phyloP scores from a whole-genome alignment of 2,113 vertebrate species.

The Ranitomeya variabilis region DNA sequence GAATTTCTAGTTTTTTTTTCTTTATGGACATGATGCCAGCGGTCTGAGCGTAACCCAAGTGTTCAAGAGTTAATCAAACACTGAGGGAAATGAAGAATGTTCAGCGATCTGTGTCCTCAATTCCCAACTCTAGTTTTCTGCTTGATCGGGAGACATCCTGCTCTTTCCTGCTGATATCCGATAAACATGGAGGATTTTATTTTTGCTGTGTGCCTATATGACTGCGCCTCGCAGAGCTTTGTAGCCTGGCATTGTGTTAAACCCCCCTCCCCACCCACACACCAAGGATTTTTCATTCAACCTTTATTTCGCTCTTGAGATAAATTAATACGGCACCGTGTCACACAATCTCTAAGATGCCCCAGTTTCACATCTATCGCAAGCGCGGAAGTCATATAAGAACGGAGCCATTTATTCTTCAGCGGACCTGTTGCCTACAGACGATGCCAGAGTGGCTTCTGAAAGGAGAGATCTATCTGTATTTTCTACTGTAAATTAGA shows the following conservation, averaged over 20 bases:
- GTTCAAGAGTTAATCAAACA: constrained; percentile 50
- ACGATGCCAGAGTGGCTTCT: not conserved
- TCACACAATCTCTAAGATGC: constrained; percentile 14
- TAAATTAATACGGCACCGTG: constrained; percentile 24
- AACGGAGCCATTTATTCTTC: not conserved
- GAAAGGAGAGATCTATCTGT: not conserved
- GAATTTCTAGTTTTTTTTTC: not conserved
- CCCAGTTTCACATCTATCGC: constrained; percentile 11
- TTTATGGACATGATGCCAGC: not conserved
- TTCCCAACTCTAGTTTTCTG: constrained; percentile 50
- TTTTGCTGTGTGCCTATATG: not conserved
- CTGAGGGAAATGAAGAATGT: constrained; percentile 49
- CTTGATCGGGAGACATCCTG: constrained; percentile 47
- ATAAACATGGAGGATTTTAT: constrained; percentile 40
- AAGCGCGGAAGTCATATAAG: not conserved
- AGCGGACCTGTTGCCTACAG: not conserved
- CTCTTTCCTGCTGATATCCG: constrained; percentile 42
- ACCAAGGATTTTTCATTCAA: constrained; percentile 19
- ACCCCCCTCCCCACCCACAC: constrained; percentile 24
- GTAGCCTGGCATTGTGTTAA: constrained; percentile 19
- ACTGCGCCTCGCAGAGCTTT: constrained; percentile 24
- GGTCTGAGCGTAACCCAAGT: not conserved
- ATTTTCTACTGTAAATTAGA: not conserved
- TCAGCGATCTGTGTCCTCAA: constrained; percentile 49
- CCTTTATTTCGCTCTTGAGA: constrained; percentile 44